These are phyloP conservation scores for Characodon lateralis DNA, from an alignment of 2,797 vertebrate species.

Conservation along the genomic window DNA sequence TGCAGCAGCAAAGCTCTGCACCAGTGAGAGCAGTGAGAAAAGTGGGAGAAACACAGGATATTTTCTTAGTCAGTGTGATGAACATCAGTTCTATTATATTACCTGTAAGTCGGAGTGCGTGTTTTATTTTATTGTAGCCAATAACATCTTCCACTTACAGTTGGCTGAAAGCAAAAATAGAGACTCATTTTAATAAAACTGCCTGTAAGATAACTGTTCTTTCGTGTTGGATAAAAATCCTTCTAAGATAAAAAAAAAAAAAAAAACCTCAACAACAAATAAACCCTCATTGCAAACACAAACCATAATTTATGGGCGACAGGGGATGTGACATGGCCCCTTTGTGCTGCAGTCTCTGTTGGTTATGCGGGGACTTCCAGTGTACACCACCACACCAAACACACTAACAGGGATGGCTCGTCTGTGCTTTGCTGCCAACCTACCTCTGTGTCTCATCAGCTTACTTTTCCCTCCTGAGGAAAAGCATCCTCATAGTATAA, in stretches of 20 bases:
- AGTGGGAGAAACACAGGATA: conserved; percentile 5
- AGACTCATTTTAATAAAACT: conserved; percentile 53
- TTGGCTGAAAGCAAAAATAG: conserved; percentile 23
- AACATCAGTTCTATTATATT: conserved; percentile 41
- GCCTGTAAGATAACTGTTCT: conserved; percentile 39
- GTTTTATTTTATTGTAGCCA: conserved; percentile 51
- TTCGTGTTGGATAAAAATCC: conserved; percentile 25
- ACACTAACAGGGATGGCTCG: too few relatives aligned
- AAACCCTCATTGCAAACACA: neutral
- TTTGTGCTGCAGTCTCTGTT: too few relatives aligned
- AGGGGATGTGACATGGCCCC: too few relatives aligned
- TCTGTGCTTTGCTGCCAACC: too few relatives aligned
- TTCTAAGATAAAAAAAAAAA: conserved; percentile 30
- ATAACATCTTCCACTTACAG: conserved; percentile 38
- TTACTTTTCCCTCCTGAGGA: too few relatives aligned
- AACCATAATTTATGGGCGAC: neutral
- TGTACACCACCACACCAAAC: too few relatives aligned
- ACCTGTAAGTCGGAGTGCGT: conserved; percentile 32
- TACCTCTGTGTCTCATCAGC: too few relatives aligned
- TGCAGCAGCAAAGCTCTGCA: conserved; percentile 28
- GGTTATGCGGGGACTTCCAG: too few relatives aligned
- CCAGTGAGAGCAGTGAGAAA: conserved; percentile 15
- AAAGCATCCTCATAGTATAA: too few relatives aligned
- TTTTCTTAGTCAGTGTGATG: conserved; percentile 44
- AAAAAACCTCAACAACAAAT: conserved; percentile 14